Percentiles rank a stretch among this genome's conserved stretches.
Evolutionary conservation across 2,113 vertebrate species (phyloP).

Genomic region (Orientallactaga bullata): DNA sequence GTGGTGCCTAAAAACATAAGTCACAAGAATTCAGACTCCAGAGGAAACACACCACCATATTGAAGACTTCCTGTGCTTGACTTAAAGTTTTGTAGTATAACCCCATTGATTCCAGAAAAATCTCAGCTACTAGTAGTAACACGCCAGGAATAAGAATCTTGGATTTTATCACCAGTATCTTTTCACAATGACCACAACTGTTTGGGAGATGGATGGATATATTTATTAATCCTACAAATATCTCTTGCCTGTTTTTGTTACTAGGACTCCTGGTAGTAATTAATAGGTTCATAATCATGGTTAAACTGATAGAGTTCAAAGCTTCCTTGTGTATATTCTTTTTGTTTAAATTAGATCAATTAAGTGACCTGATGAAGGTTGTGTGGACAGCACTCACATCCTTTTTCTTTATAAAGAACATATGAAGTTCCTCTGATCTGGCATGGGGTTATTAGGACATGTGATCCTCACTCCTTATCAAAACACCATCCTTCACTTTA

Average conservation of each 20-base stretch:
- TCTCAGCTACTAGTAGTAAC: background rate
- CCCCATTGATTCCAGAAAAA: background rate
- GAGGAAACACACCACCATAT: background rate
- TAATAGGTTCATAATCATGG: background rate
- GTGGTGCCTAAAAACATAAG: background rate
- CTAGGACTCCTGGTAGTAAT: background rate
- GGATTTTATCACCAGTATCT: background rate
- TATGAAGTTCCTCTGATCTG: background rate
- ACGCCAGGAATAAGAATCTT: background rate
- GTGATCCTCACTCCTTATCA: background rate
- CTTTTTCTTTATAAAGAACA: slow-evolving; percentile 28
- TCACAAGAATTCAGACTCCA: background rate
- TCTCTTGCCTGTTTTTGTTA: background rate
- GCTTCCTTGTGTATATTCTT: background rate
- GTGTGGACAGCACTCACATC: background rate
- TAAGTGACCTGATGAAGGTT: background rate
- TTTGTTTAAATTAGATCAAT: slow-evolving; percentile 21
- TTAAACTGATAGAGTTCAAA: slow-evolving; percentile 8
- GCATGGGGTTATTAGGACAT: background rate
- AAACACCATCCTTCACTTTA: background rate
- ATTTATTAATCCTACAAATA: background rate
- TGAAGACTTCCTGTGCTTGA: background rate
- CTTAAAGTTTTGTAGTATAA: background rate
- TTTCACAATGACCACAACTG: background rate
- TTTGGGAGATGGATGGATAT: background rate